Percentiles rank a stretch among this genome's conserved stretches.
Conservation (phyloP, 2,113 vertebrate species). For the Xiphias gladius region DNA sequence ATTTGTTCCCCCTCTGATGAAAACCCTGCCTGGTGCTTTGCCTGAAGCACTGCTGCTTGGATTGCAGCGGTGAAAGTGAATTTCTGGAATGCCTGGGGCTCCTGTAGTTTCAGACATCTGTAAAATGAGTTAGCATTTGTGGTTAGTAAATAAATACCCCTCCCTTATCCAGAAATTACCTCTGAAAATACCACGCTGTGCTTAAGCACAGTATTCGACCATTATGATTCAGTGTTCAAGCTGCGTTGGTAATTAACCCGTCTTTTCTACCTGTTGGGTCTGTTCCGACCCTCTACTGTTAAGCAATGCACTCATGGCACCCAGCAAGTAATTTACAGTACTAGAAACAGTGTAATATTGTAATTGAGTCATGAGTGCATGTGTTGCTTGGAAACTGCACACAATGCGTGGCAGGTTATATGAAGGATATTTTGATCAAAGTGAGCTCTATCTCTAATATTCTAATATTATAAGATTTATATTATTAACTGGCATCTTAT, state of each 20-base stretch:
- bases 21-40: conserved; percentile 40
- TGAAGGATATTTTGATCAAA: conserved; percentile 60
- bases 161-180: conserved; percentile 36
- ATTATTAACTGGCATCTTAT: background rate
- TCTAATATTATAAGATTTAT: conserved; percentile 21
- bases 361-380: conserved; percentile 78
- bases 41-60: conserved; percentile 31
- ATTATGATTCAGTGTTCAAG: conserved; percentile 59
- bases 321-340: conserved; percentile 77
- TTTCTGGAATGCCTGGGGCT: conserved; percentile 58
- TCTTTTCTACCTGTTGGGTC: conserved; percentile 77
- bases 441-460: conserved; percentile 51
- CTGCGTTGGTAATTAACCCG: conserved; percentile 69
- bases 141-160: conserved; percentile 67
- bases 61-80: conserved; percentile 38
- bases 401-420: conserved; percentile 51
- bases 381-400: conserved; percentile 85
- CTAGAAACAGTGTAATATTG: conserved; percentile 79
- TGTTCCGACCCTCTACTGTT: conserved; percentile 71
- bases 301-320: conserved; percentile 84
- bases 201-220: conserved; percentile 64
- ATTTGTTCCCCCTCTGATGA: conserved; percentile 22
- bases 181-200: conserved; percentile 64
- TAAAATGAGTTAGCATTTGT: conserved; percentile 64
- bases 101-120: conserved; percentile 63